Evolutionary conservation across 2,113 vertebrate genomes (phyloP), one percentile per base, ranked within the genome.

Genomic region (Loxodonta africana): DNA sequence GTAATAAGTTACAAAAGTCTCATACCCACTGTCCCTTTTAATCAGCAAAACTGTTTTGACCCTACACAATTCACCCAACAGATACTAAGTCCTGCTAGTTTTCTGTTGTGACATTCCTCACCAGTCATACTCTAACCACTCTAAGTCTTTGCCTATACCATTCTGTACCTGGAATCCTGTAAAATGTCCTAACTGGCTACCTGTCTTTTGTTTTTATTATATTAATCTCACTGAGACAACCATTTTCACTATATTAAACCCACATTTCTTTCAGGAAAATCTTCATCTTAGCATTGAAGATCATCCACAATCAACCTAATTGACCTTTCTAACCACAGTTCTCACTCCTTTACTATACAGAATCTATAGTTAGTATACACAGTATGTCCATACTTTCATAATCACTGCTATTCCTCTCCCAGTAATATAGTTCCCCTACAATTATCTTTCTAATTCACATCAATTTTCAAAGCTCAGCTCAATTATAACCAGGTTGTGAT

Each of bases 21-120:
- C n/a, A 67, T 78, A 48, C 26, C 83, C 33, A 85, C 46, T 74
- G 46, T 44, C 83, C 44, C 18, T 41, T 83, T 86, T 48, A 74
- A 90, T 92, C 69, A 94, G 60, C 30, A 81, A 71, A 87, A 85
- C n/a, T 25, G 30, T 69, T 83, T 86, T 96, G 41, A 90, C 81
- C n/a, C 8, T 25, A 33, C 9, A 69, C 28, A 93, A 76, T 30
- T 83, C 48, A 51, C n/a, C 48, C 76, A 84, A n/a, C 10, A 71
- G 62, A 57, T 28, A 41, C 10, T 30, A 88, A 12, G 2, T 48
- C 44, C 37, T 46, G 65, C n/a, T 63, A 20, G 37, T 20, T 96
- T 87, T 63, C n/a, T 25, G 28, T 1, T 78, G n/a, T 48, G 25
- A 51, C 17, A 48, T 77, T 2, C 44, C n/a, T 86, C 25, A 14